These are phyloP conservation scores for Laticauda laticaudata DNA, from an alignment of 2,113 vertebrate species.

Conservation along the genomic window DNA sequence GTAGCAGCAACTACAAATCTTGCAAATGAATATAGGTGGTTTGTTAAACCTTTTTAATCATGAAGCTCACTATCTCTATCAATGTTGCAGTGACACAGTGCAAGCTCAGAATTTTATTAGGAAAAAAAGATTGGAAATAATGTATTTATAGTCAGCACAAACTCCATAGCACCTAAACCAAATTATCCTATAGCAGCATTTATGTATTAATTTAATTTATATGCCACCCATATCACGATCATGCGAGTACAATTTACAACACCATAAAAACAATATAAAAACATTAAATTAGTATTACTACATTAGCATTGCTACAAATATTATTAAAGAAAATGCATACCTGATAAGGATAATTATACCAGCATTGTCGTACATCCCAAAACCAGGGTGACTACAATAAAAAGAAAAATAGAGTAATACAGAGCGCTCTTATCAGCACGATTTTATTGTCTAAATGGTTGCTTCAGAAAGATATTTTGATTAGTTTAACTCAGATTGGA, in stretches of 20 bases:
- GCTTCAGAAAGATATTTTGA: not conserved
- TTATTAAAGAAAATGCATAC: conserved; percentile 63
- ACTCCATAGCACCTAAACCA: not conserved
- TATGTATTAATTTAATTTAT: not conserved
- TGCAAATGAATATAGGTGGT: not conserved
- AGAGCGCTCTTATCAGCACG: not conserved
- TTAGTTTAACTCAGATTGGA: not conserved
- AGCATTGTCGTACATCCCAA: conserved; percentile 95
- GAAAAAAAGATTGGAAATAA: not conserved
- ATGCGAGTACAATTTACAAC: not conserved
- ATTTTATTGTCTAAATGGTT: not conserved
- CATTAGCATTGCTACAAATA: not conserved
- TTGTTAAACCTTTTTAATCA: not conserved
- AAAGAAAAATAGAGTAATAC: conserved; percentile 5
- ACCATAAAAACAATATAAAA: not conserved
- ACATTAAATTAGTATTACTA: not conserved
- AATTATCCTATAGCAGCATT: not conserved
- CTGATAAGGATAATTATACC: conserved; percentile 94
- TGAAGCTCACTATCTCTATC: not conserved
- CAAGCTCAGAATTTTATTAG: not conserved
- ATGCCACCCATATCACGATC: not conserved
- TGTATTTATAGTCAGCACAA: not conserved
- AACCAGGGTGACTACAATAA: conserved; percentile 85
- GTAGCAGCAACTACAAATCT: not conserved
- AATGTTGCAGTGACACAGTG: too few species aligned